Conservation (phyloP, 2,888 invertebrate species). For the Drosophila mimetica region DNA sequence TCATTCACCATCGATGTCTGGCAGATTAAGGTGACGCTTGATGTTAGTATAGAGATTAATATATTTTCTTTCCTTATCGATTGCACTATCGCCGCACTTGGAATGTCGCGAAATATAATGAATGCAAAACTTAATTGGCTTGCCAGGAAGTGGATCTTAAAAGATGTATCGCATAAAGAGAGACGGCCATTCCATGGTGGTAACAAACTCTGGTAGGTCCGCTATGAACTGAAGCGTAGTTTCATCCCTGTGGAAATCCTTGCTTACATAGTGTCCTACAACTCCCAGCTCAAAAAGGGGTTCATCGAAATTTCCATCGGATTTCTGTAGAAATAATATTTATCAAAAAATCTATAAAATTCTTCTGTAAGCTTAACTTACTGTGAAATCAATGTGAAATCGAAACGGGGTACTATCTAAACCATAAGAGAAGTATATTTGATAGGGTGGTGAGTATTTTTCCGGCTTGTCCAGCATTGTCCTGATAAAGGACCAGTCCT, state of each 20-base stretch:
- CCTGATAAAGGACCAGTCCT: conserved; percentile 79
- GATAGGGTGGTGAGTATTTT: conserved; percentile 71
- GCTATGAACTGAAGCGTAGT: conserved; percentile 84
- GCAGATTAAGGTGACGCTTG: conserved; percentile 33
- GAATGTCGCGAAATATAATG: conserved; percentile 19
- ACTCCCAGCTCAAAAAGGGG: conserved; percentile 84
- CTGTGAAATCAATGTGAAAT: conserved; percentile 75
- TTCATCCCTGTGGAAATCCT: conserved; percentile 84
- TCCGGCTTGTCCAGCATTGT: conserved; percentile 63
- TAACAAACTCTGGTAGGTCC: conserved; percentile 86
- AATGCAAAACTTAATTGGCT: conserved; percentile 10
- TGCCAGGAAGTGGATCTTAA: conserved; percentile 39
- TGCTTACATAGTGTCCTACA: conserved; percentile 85
- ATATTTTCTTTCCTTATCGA: conserved; percentile 20
- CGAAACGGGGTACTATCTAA: conserved; percentile 66
- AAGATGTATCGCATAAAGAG: conserved; percentile 83
- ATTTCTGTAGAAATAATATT: conserved; percentile 36
- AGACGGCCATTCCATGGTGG: conserved; percentile 85
- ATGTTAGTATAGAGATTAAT: conserved; percentile 24
- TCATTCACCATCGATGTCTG: conserved; percentile 35
- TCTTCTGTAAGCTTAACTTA: conserved; percentile 20
- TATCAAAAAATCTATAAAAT: neutral
- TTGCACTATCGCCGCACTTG: conserved; percentile 13
- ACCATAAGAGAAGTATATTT: conserved; percentile 77
- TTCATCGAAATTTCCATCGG: conserved; percentile 50